Percentiles rank a stretch among this genome's conserved stretches.
Conservation (phyloP, 92 coral and sea anemone genomes). For the Umimayanthus chanpuru region DNA sequence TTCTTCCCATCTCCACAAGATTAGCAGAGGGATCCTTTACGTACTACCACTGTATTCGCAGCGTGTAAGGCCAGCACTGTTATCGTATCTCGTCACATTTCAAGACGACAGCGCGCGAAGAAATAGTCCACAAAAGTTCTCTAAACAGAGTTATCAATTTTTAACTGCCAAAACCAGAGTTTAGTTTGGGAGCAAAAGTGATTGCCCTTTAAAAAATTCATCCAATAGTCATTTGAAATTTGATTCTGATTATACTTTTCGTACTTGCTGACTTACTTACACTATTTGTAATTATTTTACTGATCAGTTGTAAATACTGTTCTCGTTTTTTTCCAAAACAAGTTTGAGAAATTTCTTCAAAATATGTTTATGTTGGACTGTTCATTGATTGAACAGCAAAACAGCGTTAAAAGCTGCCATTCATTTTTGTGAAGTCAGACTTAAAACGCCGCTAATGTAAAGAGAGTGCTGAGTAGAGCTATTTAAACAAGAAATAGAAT, state of each 20-base stretch:
- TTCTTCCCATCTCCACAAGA: not conserved
- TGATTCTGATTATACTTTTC: not conserved
- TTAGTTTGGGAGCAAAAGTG: too few relatives aligned
- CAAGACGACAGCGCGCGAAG: too few relatives aligned
- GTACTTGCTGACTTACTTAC: not conserved
- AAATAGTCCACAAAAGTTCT: too few relatives aligned
- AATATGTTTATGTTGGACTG: not conserved
- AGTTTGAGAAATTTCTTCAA: not conserved
- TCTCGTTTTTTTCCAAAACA: too few relatives aligned
- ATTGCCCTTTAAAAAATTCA: too few relatives aligned
- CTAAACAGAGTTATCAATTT: too few relatives aligned
- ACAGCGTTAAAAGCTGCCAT: not conserved
- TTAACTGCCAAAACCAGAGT: too few relatives aligned
- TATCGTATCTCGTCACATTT: too few relatives aligned
- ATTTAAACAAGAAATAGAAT: constrained; percentile 26
- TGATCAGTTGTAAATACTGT: not conserved
- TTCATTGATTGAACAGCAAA: not conserved
- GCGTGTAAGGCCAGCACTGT: too few relatives aligned
- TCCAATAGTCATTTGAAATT: not conserved
- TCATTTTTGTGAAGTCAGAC: not conserved
- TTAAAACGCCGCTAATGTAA: not conserved
- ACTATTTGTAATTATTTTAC: not conserved
- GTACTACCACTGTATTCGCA: too few relatives aligned
- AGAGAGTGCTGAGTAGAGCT: constrained; percentile 25
- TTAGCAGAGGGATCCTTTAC: too few relatives aligned